Conservation (phyloP, 2,888 invertebrate species). For the Piscicola geometra region DNA sequence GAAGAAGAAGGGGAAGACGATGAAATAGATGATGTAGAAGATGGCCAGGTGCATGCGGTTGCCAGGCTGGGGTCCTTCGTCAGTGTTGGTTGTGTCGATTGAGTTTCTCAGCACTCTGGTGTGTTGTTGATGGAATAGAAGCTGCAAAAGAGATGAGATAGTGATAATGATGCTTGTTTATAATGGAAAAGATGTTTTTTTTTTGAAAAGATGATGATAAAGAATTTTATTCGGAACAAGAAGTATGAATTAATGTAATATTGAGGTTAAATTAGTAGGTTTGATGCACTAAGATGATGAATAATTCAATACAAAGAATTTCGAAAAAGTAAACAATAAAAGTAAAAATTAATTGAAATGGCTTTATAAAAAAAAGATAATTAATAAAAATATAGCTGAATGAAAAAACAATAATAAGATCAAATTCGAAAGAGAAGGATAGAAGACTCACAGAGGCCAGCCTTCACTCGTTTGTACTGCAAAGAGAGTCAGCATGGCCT, state of each 20-base stretch:
- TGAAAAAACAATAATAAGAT: no score
- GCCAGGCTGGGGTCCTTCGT: constrained; percentile 96
- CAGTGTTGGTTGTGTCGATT: constrained; percentile 97
- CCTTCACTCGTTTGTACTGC: constrained; percentile 99
- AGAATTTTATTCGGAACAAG: no score
- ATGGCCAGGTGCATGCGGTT: constrained; percentile 99
- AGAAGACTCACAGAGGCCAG: constrained; percentile 81
- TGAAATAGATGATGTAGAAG: constrained; percentile 99
- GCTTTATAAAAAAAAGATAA: no score
- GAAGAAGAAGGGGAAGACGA: constrained; percentile 99
- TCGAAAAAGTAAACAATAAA: not conserved
- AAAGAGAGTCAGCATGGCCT: constrained; percentile 96
- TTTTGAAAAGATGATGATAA: no score
- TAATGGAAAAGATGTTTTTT: no score
- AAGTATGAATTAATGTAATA: no score
- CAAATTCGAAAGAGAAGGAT: not conserved
- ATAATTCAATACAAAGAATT: not conserved
- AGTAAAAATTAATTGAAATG: not conserved
- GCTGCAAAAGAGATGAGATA: no score
- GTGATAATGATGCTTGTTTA: no score
- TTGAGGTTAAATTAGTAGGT: no score
- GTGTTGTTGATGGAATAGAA: no score
- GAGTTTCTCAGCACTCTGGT: constrained; percentile 98
- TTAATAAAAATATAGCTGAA: no score
- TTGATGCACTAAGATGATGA: no score